Percentiles rank a stretch among this genome's conserved stretches.
phyloP scores from a whole-genome alignment of 2,113 vertebrate species.

The Alectura lathami region DNA sequence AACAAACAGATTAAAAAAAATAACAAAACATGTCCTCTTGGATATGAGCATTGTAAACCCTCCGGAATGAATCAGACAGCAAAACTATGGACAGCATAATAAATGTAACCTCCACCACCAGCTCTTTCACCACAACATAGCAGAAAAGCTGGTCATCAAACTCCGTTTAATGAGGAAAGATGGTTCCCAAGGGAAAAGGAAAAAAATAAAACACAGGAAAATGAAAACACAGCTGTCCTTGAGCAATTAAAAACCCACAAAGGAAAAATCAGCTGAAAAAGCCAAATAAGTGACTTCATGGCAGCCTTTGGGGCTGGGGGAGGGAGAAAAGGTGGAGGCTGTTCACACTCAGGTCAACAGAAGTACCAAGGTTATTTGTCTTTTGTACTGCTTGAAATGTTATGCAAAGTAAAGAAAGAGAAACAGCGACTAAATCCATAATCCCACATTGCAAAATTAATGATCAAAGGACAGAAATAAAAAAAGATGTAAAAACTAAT shows the following conservation, averaged over 20 bases:
- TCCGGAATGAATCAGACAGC: not conserved
- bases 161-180: slow-evolving; percentile 42
- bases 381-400: not conserved
- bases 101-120: not conserved
- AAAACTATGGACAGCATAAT: not conserved
- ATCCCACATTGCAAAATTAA: not conserved
- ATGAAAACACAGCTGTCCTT: slow-evolving; percentile 62
- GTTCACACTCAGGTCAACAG: not conserved
- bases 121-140: slow-evolving; percentile 54
- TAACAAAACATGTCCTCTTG: not conserved
- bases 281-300: slow-evolving; percentile 37
- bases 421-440: not conserved
- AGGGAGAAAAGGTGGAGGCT: not conserved
- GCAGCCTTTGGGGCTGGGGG: not conserved
- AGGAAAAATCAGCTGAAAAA: slow-evolving; percentile 11
- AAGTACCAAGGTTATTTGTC: not conserved
- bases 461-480: not conserved
- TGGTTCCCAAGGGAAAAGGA: not conserved
- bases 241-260: slow-evolving; percentile 51
- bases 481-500: not conserved
- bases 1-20: not conserved
- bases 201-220: not conserved
- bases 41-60: not conserved
- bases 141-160: slow-evolving; percentile 44
- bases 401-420: not conserved